Evolutionary conservation across 2,113 vertebrate genomes (phyloP).

Genomic region (Aphelocoma coerulescens): DNA sequence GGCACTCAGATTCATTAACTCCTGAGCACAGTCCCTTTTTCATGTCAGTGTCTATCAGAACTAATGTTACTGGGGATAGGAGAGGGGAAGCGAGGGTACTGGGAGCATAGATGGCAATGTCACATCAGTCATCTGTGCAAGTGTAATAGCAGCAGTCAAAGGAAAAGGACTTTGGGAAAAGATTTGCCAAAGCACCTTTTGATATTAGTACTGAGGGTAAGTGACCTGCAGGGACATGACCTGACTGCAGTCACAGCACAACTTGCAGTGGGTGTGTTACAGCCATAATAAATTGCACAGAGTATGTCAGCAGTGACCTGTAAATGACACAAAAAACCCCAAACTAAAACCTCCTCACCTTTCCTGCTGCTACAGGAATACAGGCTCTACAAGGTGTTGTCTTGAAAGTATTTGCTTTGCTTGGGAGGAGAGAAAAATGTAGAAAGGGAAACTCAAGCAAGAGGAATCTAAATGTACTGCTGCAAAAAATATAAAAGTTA

Average conservation of each 20-base stretch:
- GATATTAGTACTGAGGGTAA: not conserved
- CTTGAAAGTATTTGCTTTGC: not conserved
- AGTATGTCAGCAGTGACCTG: not conserved
- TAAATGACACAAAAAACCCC: not conserved
- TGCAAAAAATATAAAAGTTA: not conserved
- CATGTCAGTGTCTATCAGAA: not conserved
- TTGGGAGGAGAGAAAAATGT: not conserved
- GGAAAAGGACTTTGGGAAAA: not conserved
- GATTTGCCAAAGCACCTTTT: not conserved
- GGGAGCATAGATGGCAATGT: not conserved
- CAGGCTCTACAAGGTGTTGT: not conserved
- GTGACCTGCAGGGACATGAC: not conserved
- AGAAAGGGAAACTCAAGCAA: not conserved
- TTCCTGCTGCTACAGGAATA: not conserved
- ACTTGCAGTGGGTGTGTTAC: not conserved
- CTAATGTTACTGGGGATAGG: not conserved
- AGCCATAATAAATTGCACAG: not conserved
- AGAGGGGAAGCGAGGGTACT: not conserved
- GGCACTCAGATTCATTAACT: not conserved
- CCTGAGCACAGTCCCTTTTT: not conserved
- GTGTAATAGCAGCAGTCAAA: not conserved
- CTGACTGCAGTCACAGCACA: not conserved
- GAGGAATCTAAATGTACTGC: not conserved
- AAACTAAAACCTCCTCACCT: not conserved
- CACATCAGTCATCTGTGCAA: not conserved